Percentiles rank a stretch among this genome's conserved stretches.
Conservation (phyloP, 1,140 invertebrate species). For the Sesamia nonagrioides region DNA sequence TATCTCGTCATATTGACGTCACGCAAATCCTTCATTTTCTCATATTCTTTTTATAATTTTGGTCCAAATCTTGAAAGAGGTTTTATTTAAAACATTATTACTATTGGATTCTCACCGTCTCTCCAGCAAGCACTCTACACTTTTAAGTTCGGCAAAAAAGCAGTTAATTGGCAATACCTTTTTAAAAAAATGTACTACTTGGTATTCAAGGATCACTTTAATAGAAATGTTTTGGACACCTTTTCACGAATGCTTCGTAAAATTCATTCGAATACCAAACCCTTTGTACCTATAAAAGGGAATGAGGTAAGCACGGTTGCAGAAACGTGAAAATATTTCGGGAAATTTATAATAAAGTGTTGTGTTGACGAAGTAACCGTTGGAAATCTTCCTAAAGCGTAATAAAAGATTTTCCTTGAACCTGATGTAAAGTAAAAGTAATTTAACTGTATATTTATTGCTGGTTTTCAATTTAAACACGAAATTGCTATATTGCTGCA, state of each 20-base stretch:
- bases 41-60: too few relatives aligned
- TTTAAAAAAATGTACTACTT: not conserved
- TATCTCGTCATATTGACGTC: too few relatives aligned
- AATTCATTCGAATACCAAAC: slow-evolving; percentile 30
- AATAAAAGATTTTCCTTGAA: too few relatives aligned
- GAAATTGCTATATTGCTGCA: not conserved
- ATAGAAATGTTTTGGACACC: slow-evolving; percentile 27
- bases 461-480: not conserved
- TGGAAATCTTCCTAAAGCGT: too few relatives aligned
- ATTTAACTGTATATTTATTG: not conserved
- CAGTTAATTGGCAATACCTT: not conserved
- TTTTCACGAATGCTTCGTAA: slow-evolving; percentile 1
- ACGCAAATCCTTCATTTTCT: too few relatives aligned
- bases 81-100: too few relatives aligned
- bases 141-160: not conserved
- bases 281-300: not conserved
- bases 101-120: too few relatives aligned
- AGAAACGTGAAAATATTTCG: slow-evolving; percentile 13
- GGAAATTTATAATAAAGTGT: too few relatives aligned
- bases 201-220: slow-evolving; percentile 27
- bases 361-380: not conserved
- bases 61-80: too few relatives aligned
- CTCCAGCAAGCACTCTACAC: too few relatives aligned
- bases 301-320: not conserved
- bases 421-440: not conserved